Evolutionary conservation across 2,888 invertebrate species (phyloP), one percentile per base, ranked within the genome.

Genomic region (Synanthedon myopaeformis): DNA sequence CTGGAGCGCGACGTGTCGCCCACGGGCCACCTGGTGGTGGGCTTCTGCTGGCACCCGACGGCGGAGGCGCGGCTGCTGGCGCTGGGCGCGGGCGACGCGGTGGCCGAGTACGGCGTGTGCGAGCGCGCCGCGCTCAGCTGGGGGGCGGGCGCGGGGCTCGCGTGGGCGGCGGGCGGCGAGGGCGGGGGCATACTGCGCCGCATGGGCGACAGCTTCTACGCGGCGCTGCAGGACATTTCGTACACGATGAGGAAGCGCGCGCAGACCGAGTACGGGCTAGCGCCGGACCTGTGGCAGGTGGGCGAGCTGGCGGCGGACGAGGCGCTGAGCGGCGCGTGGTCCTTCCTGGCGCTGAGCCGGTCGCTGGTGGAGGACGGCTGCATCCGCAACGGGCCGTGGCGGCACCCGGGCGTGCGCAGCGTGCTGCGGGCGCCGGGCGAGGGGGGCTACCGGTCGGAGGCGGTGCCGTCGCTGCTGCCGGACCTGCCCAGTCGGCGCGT

Each of bases 31-130:
- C 73, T 76, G 56, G 67, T 96, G 12, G 91, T 92, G 10, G 93
- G 95, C 57, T 94, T 96, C 76, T 91, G 93, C 42, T 98, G 98
- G 96, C 97, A 98, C 82, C 93, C 94, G 1, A 88, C 88, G 4
- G 92, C 95, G 67, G 93, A 93, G 74, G 94, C 94, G 67, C 82
- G 94, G 41, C 83, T 96, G 60, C 81, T 96, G 53, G 91, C 92
- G 35, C 35, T 35, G 35, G 35, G 35, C 35, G 8, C 35, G 35
- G 35, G 35, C 35, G 92, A 92, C 49, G 74, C 80, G 13, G 81
- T 96, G 45, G 90, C 89, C 49, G 95, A 96, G 81, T 92, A 93
- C 69, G 91, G 90, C 41, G 93, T 96, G 58, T 91, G 91, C 74
- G 96, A 96, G 80, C 89, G 96, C 64, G 94, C 95, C 65, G 93